Evolutionary conservation across 2,888 invertebrate species (phyloP).

Genomic region (Synergus gifuensis): DNA sequence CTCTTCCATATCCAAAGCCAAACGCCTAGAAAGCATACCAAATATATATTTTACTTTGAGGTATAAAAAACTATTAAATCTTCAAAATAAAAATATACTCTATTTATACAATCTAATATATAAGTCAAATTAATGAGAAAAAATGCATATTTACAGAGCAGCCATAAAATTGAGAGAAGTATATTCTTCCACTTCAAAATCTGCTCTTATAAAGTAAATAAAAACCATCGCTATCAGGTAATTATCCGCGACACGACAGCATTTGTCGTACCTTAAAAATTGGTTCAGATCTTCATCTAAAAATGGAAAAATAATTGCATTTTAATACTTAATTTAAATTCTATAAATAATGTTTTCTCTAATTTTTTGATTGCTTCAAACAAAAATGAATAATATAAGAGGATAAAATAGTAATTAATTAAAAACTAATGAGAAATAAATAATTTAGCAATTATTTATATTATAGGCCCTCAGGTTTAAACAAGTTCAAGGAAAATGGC

Average conservation of each 20-base stretch:
- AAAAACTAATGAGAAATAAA: neutral
- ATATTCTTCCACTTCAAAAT: conserved; percentile 77
- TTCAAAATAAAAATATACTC: too few relatives aligned
- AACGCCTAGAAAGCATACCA: conserved; percentile 69
- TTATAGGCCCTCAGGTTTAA: neutral
- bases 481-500: neutral
- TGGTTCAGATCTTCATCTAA: conserved; percentile 74
- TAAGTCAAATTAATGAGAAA: neutral
- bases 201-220: conserved; percentile 80
- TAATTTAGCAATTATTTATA: neutral
- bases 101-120: neutral
- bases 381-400: too few relatives aligned
- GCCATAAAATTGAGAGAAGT: conserved; percentile 79
- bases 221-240: conserved; percentile 81
- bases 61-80: conserved; percentile 14
- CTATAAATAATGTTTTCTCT: neutral
- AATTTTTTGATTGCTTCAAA: neutral
- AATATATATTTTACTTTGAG: neutral
- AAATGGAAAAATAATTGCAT: conserved; percentile 54
- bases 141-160: conserved; percentile 78
- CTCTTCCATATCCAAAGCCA: conserved; percentile 82
- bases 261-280: conserved; percentile 78
- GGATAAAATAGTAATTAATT: neutral
- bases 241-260: conserved; percentile 79
- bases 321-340: neutral